phyloP scores from a whole-genome alignment of 2,888 invertebrate species.

The Cataglyphis rosenhaueri region DNA sequence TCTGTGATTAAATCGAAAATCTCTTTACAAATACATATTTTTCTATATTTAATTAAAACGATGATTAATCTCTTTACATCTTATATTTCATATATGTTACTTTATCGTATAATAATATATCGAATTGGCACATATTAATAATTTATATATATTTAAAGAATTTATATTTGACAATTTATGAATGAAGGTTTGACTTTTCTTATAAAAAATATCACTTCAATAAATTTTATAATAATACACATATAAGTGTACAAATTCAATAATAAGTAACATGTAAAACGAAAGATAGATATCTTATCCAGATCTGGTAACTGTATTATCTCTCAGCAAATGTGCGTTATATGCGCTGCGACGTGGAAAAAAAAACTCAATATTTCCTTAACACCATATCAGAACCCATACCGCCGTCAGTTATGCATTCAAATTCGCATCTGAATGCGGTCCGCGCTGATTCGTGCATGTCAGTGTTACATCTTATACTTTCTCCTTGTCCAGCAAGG shows the following conservation, averaged over 20 bases:
- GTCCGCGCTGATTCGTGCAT: conserved; percentile 59
- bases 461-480: conserved; percentile 84
- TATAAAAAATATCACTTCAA: neutral
- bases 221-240: neutral
- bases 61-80: neutral
- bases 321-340: conserved; percentile 64
- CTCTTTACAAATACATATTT: neutral
- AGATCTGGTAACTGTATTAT: conserved; percentile 64
- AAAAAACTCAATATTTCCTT: conserved; percentile 41
- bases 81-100: neutral
- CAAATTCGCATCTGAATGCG: conserved; percentile 28
- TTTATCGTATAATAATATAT: neutral
- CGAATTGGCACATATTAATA: neutral
- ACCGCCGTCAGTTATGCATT: conserved; percentile 19
- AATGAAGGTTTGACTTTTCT: neutral
- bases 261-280: neutral
- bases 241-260: neutral
- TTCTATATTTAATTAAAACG: conserved; percentile 1
- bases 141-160: neutral
- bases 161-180: neutral
- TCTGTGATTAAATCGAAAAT: neutral
- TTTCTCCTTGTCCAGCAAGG: conserved; percentile 76
- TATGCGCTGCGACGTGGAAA: conserved; percentile 67
- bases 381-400: conserved; percentile 22
- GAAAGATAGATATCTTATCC: conserved; percentile 35